Evolutionary conservation across 2,113 vertebrate genomes (phyloP), one percentile per base, ranked within the genome.

Genomic region (Dipodomys ordii): DNA sequence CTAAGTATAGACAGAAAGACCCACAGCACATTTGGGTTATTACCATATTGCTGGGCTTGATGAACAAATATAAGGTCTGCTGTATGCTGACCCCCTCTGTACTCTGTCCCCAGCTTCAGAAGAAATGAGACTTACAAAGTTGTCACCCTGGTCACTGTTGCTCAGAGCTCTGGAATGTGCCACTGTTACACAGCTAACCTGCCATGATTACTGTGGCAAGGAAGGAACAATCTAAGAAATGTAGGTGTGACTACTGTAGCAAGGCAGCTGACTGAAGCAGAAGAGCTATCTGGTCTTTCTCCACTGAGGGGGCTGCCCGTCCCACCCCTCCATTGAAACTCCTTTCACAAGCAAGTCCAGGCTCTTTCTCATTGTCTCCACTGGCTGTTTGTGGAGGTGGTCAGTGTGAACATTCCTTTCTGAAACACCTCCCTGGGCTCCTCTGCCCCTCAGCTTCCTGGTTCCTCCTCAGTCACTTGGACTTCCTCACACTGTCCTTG

Each of bases 201-300:
- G 1, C 16, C 65, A 32, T 28, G 2, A 35, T 15, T 57, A 57
- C 53, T 30, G 30, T 19, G 11, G 80, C 49, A 23, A 28, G 13
- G 76, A 23, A 28, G 13, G 76, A 23, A 19, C 2, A 72, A 6
- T 18, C 60, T 49, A 15, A 3, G 12, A 25, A 57, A 49, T 0
- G 2, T 0, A 18, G 67, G 32, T 0, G 7, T 83, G 68, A 68
- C 3, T 6, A 80, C 68, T 0, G 23, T 12, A 69, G 19, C 0
- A 7, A 57, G 78, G 69, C 67, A 83, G 53, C 8, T n/a, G 53
- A 23, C 25, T 7, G 0, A 44, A n/a, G 13, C 6, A 35, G 20
- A 12, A 71, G 65, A 2, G 22, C 35, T 0, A 23, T 6, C 4
- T 0, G 8, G 16, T 3, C 32, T 23, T 82, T 30, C 67, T 62